These are phyloP conservation scores for Octodonta nipae DNA, from an alignment of 2,888 invertebrate species.

Conservation along the genomic window DNA sequence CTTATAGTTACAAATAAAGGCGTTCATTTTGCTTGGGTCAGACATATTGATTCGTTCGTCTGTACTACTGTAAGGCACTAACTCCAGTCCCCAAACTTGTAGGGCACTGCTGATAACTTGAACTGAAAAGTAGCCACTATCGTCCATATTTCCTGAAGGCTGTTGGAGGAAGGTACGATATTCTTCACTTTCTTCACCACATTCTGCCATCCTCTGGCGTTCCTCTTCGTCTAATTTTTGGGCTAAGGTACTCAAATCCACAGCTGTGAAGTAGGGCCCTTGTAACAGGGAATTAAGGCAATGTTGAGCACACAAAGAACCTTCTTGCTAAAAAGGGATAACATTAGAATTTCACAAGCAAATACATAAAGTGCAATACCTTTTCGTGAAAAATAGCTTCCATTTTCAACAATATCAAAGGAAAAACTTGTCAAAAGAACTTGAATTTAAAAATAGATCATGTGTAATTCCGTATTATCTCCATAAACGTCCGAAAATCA, in stretches of 20 bases:
- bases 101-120: conserved; percentile 65
- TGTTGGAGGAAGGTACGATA: conserved; percentile 55
- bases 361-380: too few relatives aligned
- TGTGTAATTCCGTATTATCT: too few relatives aligned
- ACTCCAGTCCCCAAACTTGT: conserved; percentile 55
- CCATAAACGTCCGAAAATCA: too few relatives aligned
- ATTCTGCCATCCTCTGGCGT: conserved; percentile 56
- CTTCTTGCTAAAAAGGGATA: conserved; percentile 64
- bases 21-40: conserved; percentile 51
- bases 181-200: conserved; percentile 54
- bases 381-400: conserved; percentile 38
- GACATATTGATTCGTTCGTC: conserved; percentile 45
- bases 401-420: too few relatives aligned
- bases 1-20: conserved; percentile 66
- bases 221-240: conserved; percentile 58
- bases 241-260: conserved; percentile 61
- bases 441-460: too few relatives aligned
- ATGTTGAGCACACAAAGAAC: conserved; percentile 68
- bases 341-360: neutral
- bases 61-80: conserved; percentile 54
- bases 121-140: conserved; percentile 70
- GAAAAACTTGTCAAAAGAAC: too few relatives aligned
- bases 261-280: conserved; percentile 58
- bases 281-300: conserved; percentile 67
- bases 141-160: conserved; percentile 67